Base-by-base conservation (phyloP, 2,797 vertebrate species). In the Malacoctenus gilli region DNA sequence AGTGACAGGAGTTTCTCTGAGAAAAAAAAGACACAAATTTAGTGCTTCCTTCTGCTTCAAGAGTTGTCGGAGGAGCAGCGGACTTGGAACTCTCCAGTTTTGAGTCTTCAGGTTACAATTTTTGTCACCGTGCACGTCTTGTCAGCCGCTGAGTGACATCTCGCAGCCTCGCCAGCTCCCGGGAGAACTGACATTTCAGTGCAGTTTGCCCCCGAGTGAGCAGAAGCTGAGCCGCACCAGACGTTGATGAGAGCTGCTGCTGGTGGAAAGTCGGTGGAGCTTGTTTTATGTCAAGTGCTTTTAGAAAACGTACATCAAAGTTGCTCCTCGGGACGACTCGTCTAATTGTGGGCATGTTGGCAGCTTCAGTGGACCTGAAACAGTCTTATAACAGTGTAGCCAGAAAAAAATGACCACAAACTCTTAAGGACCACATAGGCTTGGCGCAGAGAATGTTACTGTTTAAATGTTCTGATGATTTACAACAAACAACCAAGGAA, bases 141-240 rank as follows among this genome's bases (percentile, higher is more conserved):
- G 66, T 60, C 40, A 46, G 44, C 34, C 25, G 21, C 8, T 74
- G 57, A 76, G 11, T 64, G 69, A 69, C 56, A 51, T 20, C 50
- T 31, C 15, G 41, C 15, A 39, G 44, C 15, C 18, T 2, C 30
- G 19, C 21, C 13, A 6, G 13, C 34, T 48, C 51, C 43, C 39
- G 23, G 4, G 30, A 66, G 52, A 10, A 9, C 21, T 46, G 50
- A 69, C 43, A 52, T 69, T 59, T 68, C 41, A 44, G 37, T 4
- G 47, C 20, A 49, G 25, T 12, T 47, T 38, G 2, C 3, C 22
- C 39, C 9, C 6, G 1, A 15, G 30, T 49, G 51, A 43, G 15
- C 31, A 10, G 37, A 62, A 14, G 35, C 38, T 8, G 28, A 49
- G 36, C 22, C 51, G 14, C 56, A 47, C 5, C 18, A 56, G 34